Percentiles rank a stretch among this genome's conserved stretches.
phyloP scores from a whole-genome alignment of 2,888 invertebrate species.

The Drosophila picticornis region DNA sequence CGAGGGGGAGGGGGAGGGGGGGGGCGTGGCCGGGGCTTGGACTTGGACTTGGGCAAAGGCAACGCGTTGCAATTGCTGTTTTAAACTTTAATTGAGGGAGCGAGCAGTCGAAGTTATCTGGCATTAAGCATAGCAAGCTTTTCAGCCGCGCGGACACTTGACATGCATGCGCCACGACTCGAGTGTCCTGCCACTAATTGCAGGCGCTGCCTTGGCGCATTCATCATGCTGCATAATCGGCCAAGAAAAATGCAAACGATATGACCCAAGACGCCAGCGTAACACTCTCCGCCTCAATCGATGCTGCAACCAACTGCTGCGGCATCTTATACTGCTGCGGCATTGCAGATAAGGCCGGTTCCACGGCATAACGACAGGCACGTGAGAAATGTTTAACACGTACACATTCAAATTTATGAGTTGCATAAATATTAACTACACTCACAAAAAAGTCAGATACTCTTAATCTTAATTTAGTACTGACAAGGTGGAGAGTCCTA shows the following conservation, averaged over 20 bases:
- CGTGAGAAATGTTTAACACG: conserved; percentile 75
- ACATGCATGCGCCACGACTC: conserved; percentile 32
- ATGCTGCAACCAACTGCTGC: conserved; percentile 10
- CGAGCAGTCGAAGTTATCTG: conserved; percentile 15
- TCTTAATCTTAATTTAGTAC: background rate
- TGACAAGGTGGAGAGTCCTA: background rate
- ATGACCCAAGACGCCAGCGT: conserved; percentile 36
- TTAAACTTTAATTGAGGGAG: conserved; percentile 46
- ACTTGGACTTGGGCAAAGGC: background rate
- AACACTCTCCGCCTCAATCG: conserved; percentile 24
- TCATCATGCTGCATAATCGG: conserved; percentile 65
- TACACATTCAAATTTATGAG: conserved; percentile 48
- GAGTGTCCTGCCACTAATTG: conserved; percentile 64
- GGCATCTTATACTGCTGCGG: conserved; percentile 45
- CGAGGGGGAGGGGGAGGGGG: conserved; percentile 2
- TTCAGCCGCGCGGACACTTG: conserved; percentile 40
- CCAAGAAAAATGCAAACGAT: conserved; percentile 70
- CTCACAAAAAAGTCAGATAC: background rate
- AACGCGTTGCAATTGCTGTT: conserved; percentile 35
- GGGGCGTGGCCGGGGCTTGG: background rate
- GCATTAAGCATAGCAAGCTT: conserved; percentile 43
- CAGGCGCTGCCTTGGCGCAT: conserved; percentile 55
- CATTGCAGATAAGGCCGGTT: conserved; percentile 70
- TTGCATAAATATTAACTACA: conserved; percentile 12
- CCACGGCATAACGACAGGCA: conserved; percentile 66